phyloP scores from a whole-genome alignment of 2,113 vertebrate genomes.

The Furnarius figulus region DNA sequence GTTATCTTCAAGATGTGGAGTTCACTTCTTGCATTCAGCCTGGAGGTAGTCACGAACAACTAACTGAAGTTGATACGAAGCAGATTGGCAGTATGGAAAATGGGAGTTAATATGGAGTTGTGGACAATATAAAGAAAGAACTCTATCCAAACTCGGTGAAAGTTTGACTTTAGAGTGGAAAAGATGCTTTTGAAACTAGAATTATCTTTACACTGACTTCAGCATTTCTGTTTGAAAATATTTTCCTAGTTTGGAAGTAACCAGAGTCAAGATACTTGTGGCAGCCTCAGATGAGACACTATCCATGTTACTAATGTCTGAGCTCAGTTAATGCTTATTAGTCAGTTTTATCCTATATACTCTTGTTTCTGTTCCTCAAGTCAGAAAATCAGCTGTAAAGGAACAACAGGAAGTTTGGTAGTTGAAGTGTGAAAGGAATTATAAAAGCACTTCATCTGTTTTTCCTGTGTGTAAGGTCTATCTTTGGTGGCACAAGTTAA shows the following conservation, averaged over 20 bases:
- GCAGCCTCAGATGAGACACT: background rate
- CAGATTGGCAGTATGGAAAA: background rate
- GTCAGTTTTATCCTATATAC: background rate
- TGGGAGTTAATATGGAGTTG: background rate
- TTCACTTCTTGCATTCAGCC: background rate
- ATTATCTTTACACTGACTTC: background rate
- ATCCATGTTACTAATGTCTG: background rate
- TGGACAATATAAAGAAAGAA: background rate
- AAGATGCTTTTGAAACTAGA: background rate
- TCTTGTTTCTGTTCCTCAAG: background rate
- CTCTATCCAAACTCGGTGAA: background rate
- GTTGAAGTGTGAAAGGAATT: background rate
- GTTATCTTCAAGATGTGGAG: background rate
- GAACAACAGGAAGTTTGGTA: background rate
- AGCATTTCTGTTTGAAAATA: background rate
- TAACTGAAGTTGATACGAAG: background rate
- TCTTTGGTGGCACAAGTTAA: background rate
- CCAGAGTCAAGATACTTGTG: background rate
- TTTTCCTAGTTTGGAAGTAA: background rate
- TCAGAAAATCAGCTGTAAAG: background rate
- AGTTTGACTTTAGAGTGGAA: background rate
- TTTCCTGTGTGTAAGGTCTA: background rate
- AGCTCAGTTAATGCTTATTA: background rate
- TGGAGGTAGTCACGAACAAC: background rate
- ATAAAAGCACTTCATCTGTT: background rate